Evolutionary conservation across 1,140 invertebrate species (phyloP).

Genomic region (Nephotettix cincticeps): DNA sequence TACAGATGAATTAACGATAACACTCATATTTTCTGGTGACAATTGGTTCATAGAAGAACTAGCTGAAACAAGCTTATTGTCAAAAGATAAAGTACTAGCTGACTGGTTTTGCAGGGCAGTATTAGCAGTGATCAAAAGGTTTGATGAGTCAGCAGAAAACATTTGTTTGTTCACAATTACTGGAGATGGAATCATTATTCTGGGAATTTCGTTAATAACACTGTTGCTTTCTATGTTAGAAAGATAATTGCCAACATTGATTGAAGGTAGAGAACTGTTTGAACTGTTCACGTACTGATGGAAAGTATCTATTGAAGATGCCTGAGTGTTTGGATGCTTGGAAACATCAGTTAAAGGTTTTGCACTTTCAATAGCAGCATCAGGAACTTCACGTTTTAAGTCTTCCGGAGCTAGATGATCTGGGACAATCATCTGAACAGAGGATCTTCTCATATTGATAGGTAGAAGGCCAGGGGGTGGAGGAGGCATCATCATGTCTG

Average conservation of each 20-base stretch:
- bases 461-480: conserved; percentile 29
- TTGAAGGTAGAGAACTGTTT: conserved; percentile 51
- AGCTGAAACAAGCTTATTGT: background rate
- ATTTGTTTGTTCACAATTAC: background rate
- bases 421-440: conserved; percentile 29
- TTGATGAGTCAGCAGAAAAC: background rate
- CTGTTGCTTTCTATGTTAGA: conserved; percentile 51
- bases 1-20: background rate
- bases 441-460: conserved; percentile 22
- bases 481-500: conserved; percentile 31
- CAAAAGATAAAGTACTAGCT: background rate
- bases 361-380: conserved; percentile 42
- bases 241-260: conserved; percentile 60
- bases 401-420: conserved; percentile 24
- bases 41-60: background rate
- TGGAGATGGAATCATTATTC: conserved; percentile 27
- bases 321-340: conserved; percentile 46
- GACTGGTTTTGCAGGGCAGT: background rate
- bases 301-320: conserved; percentile 43
- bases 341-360: conserved; percentile 45
- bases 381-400: conserved; percentile 33
- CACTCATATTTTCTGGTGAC: background rate
- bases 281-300: conserved; percentile 46
- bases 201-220: conserved; percentile 42
- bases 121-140: conserved; percentile 1